Conservation (phyloP, 2,888 invertebrate genomes). For the Ecdyonurus torrentis region DNA sequence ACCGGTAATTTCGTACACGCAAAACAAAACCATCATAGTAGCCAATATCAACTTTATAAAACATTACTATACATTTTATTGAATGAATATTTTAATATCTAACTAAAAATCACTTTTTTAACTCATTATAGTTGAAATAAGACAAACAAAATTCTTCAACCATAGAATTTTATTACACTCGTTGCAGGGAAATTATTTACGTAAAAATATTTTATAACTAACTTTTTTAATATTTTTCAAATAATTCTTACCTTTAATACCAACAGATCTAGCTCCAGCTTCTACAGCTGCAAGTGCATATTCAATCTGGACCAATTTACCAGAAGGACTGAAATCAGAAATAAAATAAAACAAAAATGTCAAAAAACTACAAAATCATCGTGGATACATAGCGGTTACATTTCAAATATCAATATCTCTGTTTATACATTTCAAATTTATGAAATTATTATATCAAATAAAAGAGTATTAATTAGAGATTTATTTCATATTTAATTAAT, state of each 20-base stretch:
- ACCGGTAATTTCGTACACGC: too few species aligned
- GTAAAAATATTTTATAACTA: too few species aligned
- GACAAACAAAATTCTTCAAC: slow-evolving; percentile 1
- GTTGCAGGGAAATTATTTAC: background rate
- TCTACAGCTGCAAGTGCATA: slow-evolving; percentile 98
- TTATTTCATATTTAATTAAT: slow-evolving; percentile 39
- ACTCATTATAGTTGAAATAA: background rate
- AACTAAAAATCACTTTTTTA: background rate
- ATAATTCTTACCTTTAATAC: slow-evolving; percentile 66
- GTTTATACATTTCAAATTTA: background rate
- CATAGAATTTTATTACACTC: background rate
- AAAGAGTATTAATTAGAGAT: background rate
- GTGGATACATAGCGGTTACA: background rate
- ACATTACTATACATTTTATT: slow-evolving; percentile 4
- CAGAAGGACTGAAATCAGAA: slow-evolving; percentile 70
- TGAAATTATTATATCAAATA: background rate
- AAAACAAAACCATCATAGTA: too few species aligned
- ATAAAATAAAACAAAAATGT: slow-evolving; percentile 2
- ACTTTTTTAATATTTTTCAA: background rate
- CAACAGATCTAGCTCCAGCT: slow-evolving; percentile 96
- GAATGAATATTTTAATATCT: background rate
- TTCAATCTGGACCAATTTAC: slow-evolving; percentile 98
- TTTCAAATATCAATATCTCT: background rate
- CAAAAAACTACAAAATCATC: background rate
- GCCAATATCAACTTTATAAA: too few species aligned